Conservation (phyloP, 1,140 invertebrate species). For the Drosophila nebulosa region DNA sequence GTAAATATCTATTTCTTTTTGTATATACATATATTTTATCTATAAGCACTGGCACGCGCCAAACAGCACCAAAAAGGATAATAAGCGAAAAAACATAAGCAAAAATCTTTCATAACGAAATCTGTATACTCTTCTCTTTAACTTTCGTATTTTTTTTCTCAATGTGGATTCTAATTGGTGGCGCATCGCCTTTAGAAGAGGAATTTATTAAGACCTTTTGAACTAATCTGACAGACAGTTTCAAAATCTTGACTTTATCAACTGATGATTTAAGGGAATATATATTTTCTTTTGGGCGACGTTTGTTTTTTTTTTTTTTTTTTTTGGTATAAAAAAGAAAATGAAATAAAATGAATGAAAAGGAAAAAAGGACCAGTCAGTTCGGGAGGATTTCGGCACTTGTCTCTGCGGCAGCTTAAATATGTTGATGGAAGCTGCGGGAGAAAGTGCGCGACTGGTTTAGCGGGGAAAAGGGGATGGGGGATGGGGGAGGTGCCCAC, state of each 20-base stretch:
- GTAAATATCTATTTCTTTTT: neutral
- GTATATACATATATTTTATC: conserved; percentile 23
- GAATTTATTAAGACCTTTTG: too few species aligned
- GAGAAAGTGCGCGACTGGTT: neutral
- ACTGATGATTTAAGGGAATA: too few species aligned
- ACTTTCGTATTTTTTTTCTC: neutral
- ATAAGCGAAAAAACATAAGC: neutral
- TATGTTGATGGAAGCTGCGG: conserved; percentile 7
- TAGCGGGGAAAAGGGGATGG: neutral
- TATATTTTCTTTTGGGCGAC: too few species aligned
- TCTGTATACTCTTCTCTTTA: neutral
- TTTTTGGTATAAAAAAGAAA: conserved; percentile 15
- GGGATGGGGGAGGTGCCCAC: neutral
- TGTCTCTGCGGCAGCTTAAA: conserved; percentile 32
- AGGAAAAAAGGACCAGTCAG: conserved; percentile 30
- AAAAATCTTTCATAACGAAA: neutral
- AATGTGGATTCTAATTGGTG: too few species aligned
- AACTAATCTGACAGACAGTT: too few species aligned
- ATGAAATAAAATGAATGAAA: conserved; percentile 11
- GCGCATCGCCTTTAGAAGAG: too few species aligned
- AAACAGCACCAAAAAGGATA: conserved; percentile 23
- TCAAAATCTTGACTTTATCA: too few species aligned
- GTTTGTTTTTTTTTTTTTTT: neutral
- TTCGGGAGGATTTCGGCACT: conserved; percentile 15
- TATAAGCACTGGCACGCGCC: conserved; percentile 18